Conservation (phyloP, 2,113 vertebrate genomes). For the Micronisus gabar region DNA sequence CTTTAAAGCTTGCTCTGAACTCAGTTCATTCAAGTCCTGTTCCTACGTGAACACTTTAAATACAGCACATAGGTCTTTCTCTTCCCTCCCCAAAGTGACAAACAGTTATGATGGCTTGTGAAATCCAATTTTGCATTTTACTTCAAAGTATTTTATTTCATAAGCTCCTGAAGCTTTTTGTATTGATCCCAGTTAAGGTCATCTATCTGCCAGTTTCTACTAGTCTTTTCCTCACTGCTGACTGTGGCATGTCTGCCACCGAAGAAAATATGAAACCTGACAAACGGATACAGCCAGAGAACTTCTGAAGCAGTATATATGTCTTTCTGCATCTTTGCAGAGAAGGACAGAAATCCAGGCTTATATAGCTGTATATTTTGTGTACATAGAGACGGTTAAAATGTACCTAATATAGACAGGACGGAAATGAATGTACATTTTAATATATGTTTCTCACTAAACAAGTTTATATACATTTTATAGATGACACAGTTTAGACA, state of each 20-base stretch:
- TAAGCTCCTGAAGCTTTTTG: constrained; percentile 11
- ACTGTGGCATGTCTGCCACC: not conserved
- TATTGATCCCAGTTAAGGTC: not conserved
- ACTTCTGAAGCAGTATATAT: not conserved
- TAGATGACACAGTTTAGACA: not conserved
- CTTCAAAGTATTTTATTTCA: constrained; percentile 32
- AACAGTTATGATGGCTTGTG: not conserved
- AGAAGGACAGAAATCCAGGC: not conserved
- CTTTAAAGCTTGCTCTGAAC: not conserved
- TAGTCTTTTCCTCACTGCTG: not conserved
- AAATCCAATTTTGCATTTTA: constrained; percentile 27
- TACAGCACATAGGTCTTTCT: not conserved
- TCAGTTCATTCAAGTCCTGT: not conserved
- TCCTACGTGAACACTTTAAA: not conserved
- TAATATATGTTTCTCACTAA: not conserved
- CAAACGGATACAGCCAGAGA: not conserved
- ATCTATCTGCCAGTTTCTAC: not conserved
- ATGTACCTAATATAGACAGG: not conserved
- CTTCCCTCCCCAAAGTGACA: not conserved
- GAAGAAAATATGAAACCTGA: not conserved
- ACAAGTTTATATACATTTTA: not conserved
- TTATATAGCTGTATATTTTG: not conserved
- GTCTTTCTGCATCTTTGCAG: not conserved
- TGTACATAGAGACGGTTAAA: not conserved
- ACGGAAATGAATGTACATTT: not conserved